Percentiles rank a stretch among this genome's conserved stretches.
Conservation (phyloP, 37 sponge, comb jelly and placozoan species). For the Axinella damicornis region DNA sequence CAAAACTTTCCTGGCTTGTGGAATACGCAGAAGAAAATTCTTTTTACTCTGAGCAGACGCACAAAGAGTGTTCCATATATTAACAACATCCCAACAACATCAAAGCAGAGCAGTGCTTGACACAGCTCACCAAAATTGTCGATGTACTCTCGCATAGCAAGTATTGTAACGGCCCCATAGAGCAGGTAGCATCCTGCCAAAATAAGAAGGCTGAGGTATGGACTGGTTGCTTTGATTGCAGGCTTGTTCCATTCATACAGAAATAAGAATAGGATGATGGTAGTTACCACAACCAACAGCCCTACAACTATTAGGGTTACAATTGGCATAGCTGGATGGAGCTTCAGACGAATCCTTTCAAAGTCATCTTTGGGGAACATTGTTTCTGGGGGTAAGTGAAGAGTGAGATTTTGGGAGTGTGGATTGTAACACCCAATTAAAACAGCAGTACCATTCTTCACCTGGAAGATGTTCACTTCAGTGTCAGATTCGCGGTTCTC, state of each 20-base stretch:
- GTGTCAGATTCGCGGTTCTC: background rate
- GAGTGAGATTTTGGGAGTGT: background rate
- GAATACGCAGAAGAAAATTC: background rate
- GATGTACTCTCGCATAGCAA: background rate
- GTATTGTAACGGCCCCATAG: background rate
- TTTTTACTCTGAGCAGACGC: background rate
- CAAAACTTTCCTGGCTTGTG: background rate
- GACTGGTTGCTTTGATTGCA: no score
- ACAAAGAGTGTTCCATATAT: conserved; percentile 20
- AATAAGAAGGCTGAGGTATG: no score
- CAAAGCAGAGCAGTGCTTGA: background rate
- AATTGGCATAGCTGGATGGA: no score
- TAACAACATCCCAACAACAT: background rate
- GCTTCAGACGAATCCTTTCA: background rate
- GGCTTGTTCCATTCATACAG: background rate
- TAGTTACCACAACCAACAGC: background rate
- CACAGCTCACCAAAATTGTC: background rate
- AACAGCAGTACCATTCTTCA: background rate
- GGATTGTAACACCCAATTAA: background rate
- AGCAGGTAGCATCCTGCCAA: no score
- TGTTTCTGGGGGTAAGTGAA: background rate
- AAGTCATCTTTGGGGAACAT: conserved; percentile 1
- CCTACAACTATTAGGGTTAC: background rate
- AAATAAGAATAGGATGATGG: background rate
- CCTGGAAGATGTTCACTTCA: conserved; percentile 10